phyloP scores from a whole-genome alignment of 2,888 invertebrate genomes.

The Drosophila subsilvestris region DNA sequence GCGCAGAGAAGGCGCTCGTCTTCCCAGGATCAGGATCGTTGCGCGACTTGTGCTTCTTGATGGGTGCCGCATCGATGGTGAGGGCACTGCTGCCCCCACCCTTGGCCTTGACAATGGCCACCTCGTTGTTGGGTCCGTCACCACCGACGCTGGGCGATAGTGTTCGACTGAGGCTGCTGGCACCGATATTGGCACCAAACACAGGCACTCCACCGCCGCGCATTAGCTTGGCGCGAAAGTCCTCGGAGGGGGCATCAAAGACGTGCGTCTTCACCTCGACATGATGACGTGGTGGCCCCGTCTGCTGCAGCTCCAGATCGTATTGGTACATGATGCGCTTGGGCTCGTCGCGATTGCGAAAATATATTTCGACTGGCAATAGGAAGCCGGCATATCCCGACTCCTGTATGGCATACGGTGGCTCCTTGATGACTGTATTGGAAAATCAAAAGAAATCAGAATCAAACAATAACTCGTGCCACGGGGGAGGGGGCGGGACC shows the following conservation, averaged over 20 bases:
- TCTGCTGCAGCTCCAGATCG: slow-evolving; percentile 92
- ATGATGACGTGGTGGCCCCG: slow-evolving; percentile 89
- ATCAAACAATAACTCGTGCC: neutral
- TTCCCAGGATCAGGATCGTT: slow-evolving; percentile 85
- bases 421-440: slow-evolving; percentile 93
- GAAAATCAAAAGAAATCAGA: slow-evolving; percentile 63
- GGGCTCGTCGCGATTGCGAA: slow-evolving; percentile 95
- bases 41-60: slow-evolving; percentile 87
- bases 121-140: slow-evolving; percentile 50
- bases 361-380: slow-evolving; percentile 94
- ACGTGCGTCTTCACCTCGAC: slow-evolving; percentile 92
- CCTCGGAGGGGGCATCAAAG: slow-evolving; percentile 94
- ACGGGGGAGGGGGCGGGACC: no score
- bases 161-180: slow-evolving; percentile 54
- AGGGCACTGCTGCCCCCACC: slow-evolving; percentile 46
- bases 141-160: slow-evolving; percentile 54
- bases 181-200: slow-evolving; percentile 54
- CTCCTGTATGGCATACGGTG: slow-evolving; percentile 95
- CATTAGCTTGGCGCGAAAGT: slow-evolving; percentile 93
- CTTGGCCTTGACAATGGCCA: slow-evolving; percentile 88
- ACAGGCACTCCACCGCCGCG: slow-evolving; percentile 92
- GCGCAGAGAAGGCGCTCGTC: slow-evolving; percentile 89
- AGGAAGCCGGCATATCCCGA: slow-evolving; percentile 98
- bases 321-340: slow-evolving; percentile 93
- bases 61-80: slow-evolving; percentile 38